Conservation (phyloP, 2,888 invertebrate genomes). For the Limenitis camilla region DNA sequence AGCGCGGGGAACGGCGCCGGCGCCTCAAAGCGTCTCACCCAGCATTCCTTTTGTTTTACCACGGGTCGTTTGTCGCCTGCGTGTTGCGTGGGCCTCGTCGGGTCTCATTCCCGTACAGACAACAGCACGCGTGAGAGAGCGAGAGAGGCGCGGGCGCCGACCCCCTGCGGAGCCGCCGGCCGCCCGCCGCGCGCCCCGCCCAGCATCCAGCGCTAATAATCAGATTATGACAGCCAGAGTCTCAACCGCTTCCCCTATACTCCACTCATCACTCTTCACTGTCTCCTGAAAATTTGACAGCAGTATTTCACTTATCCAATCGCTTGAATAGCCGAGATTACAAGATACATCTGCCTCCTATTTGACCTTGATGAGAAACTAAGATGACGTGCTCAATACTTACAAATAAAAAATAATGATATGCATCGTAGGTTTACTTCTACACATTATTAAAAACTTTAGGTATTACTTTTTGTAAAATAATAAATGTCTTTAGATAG, state of each 20-base stretch:
- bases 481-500: not conserved
- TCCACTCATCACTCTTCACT: constrained; percentile 56
- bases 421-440: not conserved
- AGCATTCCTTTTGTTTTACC: constrained; percentile 75
- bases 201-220: constrained; percentile 65
- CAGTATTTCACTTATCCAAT: constrained; percentile 34
- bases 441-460: not conserved
- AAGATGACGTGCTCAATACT: too few relatives aligned
- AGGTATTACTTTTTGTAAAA: not conserved
- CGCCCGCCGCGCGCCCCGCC: constrained; percentile 66
- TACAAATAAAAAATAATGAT: too few relatives aligned
- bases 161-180: constrained; percentile 66
- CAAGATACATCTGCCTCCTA: constrained; percentile 34
- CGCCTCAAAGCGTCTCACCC: constrained; percentile 73
- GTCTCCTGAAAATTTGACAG: constrained; percentile 49
- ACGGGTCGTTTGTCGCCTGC: constrained; percentile 73
- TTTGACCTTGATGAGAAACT: constrained; percentile 43
- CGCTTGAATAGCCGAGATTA: constrained; percentile 21
- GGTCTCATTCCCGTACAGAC: constrained; percentile 35
- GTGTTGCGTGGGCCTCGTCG: constrained; percentile 42
- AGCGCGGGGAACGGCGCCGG: constrained; percentile 70
- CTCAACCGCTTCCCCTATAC: constrained; percentile 42
- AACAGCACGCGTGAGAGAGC: constrained; percentile 35
- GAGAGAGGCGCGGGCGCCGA: constrained; percentile 66
- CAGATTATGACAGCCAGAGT: constrained; percentile 71